These are phyloP conservation scores for Urocolius indicus DNA, from an alignment of 2,113 vertebrate genomes.

Conservation along the genomic window DNA sequence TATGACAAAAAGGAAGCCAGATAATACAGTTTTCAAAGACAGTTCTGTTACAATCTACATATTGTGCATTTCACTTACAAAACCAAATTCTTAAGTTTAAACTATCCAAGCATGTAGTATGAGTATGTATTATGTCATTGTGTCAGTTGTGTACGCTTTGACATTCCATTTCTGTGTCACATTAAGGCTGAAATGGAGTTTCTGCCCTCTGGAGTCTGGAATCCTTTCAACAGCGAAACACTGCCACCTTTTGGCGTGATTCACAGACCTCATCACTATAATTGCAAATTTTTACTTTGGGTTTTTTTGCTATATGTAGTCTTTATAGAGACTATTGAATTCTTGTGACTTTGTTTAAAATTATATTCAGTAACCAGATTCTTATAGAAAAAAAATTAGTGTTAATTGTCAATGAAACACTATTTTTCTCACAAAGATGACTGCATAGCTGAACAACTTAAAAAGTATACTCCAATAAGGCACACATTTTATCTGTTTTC, in stretches of 20 bases:
- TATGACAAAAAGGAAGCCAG: background rate
- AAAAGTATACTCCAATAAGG: background rate
- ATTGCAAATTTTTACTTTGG: background rate
- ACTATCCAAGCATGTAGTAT: constrained; percentile 31
- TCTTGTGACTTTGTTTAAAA: background rate
- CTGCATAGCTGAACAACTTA: background rate
- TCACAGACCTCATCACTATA: constrained; percentile 10
- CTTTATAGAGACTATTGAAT: background rate
- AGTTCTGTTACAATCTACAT: constrained; percentile 11
- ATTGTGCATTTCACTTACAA: constrained; percentile 46
- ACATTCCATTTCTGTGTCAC: constrained; percentile 49
- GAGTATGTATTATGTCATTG: constrained; percentile 27
- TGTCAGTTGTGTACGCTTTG: constrained; percentile 43
- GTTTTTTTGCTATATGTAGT: background rate
- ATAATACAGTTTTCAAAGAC: constrained; percentile 15
- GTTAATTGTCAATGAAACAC: background rate
- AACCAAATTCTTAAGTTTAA: constrained; percentile 54
- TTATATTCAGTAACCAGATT: background rate
- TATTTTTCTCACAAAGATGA: background rate
- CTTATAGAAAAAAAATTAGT: background rate
- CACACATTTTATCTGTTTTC: background rate
- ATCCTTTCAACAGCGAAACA: constrained; percentile 73
- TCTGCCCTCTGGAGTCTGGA: background rate
- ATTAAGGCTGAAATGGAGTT: constrained; percentile 25
- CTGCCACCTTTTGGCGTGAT: constrained; percentile 77